Evolutionary conservation across 1,140 invertebrate species (phyloP), one percentile per base, ranked within the genome.

Genomic region (Triops longicaudatus): DNA sequence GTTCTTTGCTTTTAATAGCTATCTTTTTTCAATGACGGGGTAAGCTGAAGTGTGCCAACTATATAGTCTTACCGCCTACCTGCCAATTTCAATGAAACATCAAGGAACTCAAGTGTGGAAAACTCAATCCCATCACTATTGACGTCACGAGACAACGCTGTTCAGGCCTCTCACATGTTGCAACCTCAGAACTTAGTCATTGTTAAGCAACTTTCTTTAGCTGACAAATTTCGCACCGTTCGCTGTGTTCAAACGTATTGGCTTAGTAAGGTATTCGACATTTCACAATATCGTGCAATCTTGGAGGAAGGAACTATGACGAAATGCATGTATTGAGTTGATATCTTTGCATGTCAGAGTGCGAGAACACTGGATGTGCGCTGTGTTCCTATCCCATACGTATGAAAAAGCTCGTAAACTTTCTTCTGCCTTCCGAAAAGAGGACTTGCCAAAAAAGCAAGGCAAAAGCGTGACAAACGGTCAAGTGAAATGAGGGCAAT

Each of bases 11-110:
- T 63, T 17, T 63, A 63, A 63, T 50, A 63, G 50, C n/a, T 63
- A 63, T 63, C 50, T 63, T 22, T 63, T 22, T 63, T 22, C n/a
- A 22, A 63, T 22, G 50, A 63, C 22, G 50, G 31, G 50, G 50
- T 63, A 63, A 63, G 50, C 50, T 63, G 50, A 63, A 63, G 50
- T 63, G 50, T 63, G 50, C 50, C 50, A 63, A 2, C n/a, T n/a
- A n/a, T 37, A 63, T 63, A 22, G 17, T 63, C 22, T 63, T 63
- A 63, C 50, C 50, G 50, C 50, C 50, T 22, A 63, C 50, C 50
- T 63, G 50, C 50, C 50, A 63, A 63, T 63, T 63, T 63, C 50
- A 63, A 63, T 63, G 50, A 63, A 63, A 63, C 50, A 22, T 63
- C 50, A 63, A 63, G 50, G 50, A 63, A 63, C 50, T 22, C 50